A percentile compares a stretch with the other conserved stretches of the same genome.
These are phyloP conservation scores for Nyctibius grandis DNA, from an alignment of 2,797 vertebrate genomes.

Conservation along the genomic window DNA sequence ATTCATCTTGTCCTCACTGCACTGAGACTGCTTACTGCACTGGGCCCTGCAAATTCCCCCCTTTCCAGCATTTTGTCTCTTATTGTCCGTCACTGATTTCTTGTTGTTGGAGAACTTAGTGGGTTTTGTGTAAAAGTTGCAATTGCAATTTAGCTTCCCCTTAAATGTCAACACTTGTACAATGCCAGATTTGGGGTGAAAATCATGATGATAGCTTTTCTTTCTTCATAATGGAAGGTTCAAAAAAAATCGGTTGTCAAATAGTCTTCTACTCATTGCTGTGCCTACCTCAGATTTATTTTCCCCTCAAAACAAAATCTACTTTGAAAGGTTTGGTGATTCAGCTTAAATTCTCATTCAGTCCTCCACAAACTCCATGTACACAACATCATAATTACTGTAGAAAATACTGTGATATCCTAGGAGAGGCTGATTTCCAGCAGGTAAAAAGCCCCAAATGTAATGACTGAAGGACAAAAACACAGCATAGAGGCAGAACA, in stretches of 20 bases:
- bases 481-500: background rate
- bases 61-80: background rate
- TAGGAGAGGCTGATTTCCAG: background rate
- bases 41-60: background rate
- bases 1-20: conserved; percentile 38
- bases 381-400: background rate
- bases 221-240: background rate
- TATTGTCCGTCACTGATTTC: background rate
- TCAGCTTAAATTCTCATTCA: background rate
- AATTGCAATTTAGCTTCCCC: background rate
- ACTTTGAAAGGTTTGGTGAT: background rate
- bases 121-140: background rate
- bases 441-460: rapidly evolving
- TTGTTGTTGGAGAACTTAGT: background rate
- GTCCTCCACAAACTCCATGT: background rate
- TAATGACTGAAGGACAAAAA: background rate
- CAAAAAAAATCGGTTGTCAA: background rate
- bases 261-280: background rate
- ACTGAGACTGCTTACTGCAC: background rate
- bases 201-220: background rate
- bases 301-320: background rate
- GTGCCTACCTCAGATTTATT: background rate
- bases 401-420: background rate
- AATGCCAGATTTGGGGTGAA: background rate
- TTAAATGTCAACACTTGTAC: background rate